phyloP scores from a whole-genome alignment of 2,888 invertebrate genomes.

The Aromia moschata region DNA sequence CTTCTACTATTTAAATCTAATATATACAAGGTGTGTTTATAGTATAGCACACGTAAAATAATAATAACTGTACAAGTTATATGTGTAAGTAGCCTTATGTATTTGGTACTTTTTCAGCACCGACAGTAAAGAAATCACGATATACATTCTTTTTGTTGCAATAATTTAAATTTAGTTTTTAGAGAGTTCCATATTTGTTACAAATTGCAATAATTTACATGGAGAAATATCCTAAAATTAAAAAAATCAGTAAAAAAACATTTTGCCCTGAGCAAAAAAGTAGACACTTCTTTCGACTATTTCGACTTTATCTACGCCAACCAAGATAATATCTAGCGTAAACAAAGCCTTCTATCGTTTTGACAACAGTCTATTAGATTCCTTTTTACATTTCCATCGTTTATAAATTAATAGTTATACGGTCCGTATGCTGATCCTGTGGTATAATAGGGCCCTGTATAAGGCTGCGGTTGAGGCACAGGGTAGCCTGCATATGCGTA shows the following conservation, averaged over 20 bases:
- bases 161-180: too few species aligned
- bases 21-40: constrained; percentile 14
- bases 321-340: constrained; percentile 2
- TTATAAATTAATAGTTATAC: constrained; percentile 79
- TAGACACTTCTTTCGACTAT: constrained; percentile 1
- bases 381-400: constrained; percentile 18
- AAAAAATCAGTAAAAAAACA: constrained; percentile 17
- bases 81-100: background rate
- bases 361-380: constrained; percentile 38
- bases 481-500: constrained; percentile 92
- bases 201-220: too few species aligned
- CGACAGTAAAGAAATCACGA: background rate
- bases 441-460: constrained; percentile 88
- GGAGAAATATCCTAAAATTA: too few species aligned
- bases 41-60: background rate
- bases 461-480: constrained; percentile 77
- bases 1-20: constrained; percentile 6
- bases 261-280: constrained; percentile 16
- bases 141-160: background rate
- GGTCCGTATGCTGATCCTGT: constrained; percentile 92
- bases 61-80: constrained; percentile 5
- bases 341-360: background rate
- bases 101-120: too few species aligned
- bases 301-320: constrained; percentile 9
- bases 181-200: too few species aligned